Percentiles rank a stretch among this genome's conserved stretches.
These are phyloP conservation scores for Drymodes brunneopygia DNA, from an alignment of 2,113 vertebrate genomes.

Conservation along the genomic window DNA sequence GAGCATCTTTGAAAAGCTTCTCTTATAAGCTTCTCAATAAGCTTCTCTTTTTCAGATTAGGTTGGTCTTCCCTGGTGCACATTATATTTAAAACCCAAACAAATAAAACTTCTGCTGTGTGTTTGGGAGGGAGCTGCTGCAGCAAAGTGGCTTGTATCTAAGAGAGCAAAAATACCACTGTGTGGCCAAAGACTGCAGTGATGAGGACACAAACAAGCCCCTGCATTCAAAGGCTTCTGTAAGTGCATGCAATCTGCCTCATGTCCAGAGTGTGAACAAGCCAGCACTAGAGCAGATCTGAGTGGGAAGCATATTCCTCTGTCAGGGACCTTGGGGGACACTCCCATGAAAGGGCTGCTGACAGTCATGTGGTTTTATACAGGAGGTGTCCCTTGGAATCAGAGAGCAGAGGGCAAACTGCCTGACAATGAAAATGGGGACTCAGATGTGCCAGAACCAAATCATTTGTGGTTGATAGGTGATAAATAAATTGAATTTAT, in stretches of 20 bases:
- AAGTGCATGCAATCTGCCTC: neutral
- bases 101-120: neutral
- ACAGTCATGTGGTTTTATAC: neutral
- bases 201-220: neutral
- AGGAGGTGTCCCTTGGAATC: neutral
- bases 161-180: neutral
- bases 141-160: neutral
- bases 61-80: neutral
- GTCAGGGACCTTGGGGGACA: neutral
- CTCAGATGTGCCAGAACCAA: neutral
- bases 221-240: neutral
- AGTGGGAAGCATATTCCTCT: neutral
- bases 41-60: neutral
- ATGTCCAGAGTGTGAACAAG: neutral
- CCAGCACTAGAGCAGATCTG: neutral
- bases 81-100: neutral
- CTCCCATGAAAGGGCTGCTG: neutral
- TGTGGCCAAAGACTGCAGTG: neutral
- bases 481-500: neutral
- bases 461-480: neutral
- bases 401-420: neutral
- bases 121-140: neutral
- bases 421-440: neutral
- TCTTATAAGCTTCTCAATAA: neutral
- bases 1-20: neutral